These are phyloP conservation scores for Drosophila lacicola DNA, from an alignment of 2,888 invertebrate genomes.

Conservation along the genomic window DNA sequence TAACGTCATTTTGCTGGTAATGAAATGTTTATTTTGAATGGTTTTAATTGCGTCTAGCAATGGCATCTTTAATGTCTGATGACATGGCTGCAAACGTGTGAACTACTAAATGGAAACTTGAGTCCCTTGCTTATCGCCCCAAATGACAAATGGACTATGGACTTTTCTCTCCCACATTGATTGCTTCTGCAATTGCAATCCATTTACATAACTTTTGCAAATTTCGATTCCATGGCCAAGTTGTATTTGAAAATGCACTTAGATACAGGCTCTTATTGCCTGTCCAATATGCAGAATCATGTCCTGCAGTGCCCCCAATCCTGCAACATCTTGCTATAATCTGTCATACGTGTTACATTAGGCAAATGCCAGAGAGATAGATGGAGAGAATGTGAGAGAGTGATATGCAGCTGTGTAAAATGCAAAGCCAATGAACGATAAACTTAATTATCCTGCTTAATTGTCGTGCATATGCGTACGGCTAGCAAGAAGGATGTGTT, in stretches of 20 bases:
- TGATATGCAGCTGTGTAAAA: conserved; percentile 21
- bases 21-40: conserved; percentile 71
- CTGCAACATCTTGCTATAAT: conserved; percentile 51
- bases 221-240: conserved; percentile 15
- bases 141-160: conserved; percentile 20
- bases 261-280: conserved; percentile 50
- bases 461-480: conserved; percentile 56
- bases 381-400: background rate
- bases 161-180: conserved; percentile 15
- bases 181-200: conserved; percentile 10
- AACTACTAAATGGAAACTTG: conserved; percentile 25
- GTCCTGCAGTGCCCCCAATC: conserved; percentile 31
- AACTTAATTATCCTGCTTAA: conserved; percentile 83
- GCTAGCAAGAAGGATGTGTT: conserved; percentile 18
- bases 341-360: conserved; percentile 59
- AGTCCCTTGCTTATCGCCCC: background rate
- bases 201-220: conserved; percentile 44
- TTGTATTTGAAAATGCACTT: conserved; percentile 73
- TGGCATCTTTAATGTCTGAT: conserved; percentile 71
- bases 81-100: conserved; percentile 47
- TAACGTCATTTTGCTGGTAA: conserved; percentile 58
- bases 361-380: conserved; percentile 6
- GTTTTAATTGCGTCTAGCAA: conserved; percentile 76
- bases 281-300: conserved; percentile 60
- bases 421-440: conserved; percentile 81